These are phyloP conservation scores for Noctuana brunneofusca DNA, from an alignment of 2,888 invertebrate species.

Conservation along the genomic window DNA sequence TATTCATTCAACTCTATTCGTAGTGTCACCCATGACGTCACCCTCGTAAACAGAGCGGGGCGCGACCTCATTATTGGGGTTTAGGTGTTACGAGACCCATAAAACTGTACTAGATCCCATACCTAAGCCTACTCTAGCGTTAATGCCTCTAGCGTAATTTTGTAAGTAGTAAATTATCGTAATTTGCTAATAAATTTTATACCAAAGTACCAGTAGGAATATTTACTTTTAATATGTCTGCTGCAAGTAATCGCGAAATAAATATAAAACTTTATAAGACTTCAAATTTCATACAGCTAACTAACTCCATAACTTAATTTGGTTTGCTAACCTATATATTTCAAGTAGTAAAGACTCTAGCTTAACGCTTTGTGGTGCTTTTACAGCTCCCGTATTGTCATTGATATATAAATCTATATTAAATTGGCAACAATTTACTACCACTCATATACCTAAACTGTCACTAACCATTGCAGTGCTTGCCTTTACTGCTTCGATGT, in stretches of 20 bases:
- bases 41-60: conserved; percentile 23
- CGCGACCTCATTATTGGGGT: conserved; percentile 28
- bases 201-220: not conserved
- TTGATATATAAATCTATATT: too few relatives aligned
- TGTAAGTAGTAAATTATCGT: conserved; percentile 21
- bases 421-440: too few relatives aligned
- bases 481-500: not conserved
- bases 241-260: not conserved
- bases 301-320: too few relatives aligned
- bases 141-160: conserved; percentile 8
- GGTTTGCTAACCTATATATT: too few relatives aligned
- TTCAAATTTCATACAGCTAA: too few relatives aligned
- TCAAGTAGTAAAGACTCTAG: too few relatives aligned
- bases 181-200: conserved; percentile 8
- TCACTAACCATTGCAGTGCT: not conserved
- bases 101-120: conserved; percentile 24
- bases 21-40: conserved; percentile 25
- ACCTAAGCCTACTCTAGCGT: conserved; percentile 24
- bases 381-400: too few relatives aligned
- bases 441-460: not conserved
- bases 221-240: not conserved
- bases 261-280: not conserved
- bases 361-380: too few relatives aligned
- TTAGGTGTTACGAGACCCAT: conserved; percentile 23
- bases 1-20: conserved; percentile 2